A percentile compares a stretch with the other conserved stretches of the same genome.
These are phyloP conservation scores for Coptodon rendalli DNA, from an alignment of 2,113 vertebrate genomes.

Conservation along the genomic window DNA sequence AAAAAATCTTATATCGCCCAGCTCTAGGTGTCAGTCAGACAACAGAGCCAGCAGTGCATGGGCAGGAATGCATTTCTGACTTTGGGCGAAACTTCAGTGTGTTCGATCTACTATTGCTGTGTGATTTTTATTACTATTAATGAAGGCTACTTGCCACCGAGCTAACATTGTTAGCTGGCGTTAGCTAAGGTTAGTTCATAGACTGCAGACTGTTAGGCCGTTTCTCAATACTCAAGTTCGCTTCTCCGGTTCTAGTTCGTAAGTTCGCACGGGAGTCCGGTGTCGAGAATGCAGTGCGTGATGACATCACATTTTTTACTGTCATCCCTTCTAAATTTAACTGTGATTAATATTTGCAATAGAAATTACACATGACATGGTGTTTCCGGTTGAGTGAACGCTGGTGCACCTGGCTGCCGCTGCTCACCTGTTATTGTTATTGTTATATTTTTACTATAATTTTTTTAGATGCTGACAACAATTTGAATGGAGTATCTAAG, in stretches of 20 bases:
- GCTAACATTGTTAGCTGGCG: not conserved
- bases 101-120: not conserved
- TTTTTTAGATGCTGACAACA: not conserved
- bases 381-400: rapidly evolving
- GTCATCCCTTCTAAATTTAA: not conserved
- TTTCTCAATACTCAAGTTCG: not conserved
- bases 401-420: not conserved
- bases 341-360: not conserved
- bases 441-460: not conserved
- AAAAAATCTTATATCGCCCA: no score
- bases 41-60: not conserved
- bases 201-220: not conserved
- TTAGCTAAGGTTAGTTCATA: not conserved
- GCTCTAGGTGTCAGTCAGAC: not conserved
- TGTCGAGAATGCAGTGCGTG: not conserved
- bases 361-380: not conserved
- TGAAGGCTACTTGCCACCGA: not conserved
- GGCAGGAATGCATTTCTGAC: not conserved
- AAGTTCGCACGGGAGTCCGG: not conserved
- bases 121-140: not conserved
- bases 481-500: rapidly evolving
- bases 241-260: not conserved
- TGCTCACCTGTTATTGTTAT: not conserved
- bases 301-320: not conserved
- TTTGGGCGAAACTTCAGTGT: not conserved